Evolutionary conservation across 2,113 vertebrate species (phyloP).

Genomic region (Athene cunicularia): DNA sequence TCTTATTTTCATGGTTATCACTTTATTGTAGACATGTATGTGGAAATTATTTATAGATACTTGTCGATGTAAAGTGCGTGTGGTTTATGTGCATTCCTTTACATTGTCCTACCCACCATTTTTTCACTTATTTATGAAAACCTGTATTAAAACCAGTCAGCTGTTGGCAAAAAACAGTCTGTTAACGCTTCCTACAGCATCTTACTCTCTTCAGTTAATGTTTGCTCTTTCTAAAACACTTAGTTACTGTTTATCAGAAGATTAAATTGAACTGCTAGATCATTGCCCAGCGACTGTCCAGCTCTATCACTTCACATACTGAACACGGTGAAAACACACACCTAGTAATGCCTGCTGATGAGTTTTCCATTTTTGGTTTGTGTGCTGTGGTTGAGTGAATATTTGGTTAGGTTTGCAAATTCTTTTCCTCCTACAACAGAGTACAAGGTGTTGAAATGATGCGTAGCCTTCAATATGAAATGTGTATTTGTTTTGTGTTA

Average conservation of each 20-base stretch:
- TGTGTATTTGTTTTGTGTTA: background rate
- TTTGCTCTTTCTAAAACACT: background rate
- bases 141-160: background rate
- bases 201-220: background rate
- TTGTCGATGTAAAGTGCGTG: background rate
- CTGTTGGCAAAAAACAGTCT: background rate
- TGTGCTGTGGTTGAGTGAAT: background rate
- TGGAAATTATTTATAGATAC: background rate
- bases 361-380: background rate
- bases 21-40: background rate
- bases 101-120: background rate
- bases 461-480: background rate
- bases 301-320: background rate
- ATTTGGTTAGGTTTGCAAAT: background rate
- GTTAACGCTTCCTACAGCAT: background rate
- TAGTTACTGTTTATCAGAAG: background rate
- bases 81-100: background rate
- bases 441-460: background rate
- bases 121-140: background rate
- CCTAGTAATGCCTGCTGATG: background rate
- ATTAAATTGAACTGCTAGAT: background rate
- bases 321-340: background rate
- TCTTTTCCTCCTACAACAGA: background rate
- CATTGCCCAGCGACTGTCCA: accelerated
- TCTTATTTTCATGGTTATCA: background rate